Evolutionary conservation across 2,113 vertebrate species (phyloP).

Genomic region (Paraplagusia blochii): DNA sequence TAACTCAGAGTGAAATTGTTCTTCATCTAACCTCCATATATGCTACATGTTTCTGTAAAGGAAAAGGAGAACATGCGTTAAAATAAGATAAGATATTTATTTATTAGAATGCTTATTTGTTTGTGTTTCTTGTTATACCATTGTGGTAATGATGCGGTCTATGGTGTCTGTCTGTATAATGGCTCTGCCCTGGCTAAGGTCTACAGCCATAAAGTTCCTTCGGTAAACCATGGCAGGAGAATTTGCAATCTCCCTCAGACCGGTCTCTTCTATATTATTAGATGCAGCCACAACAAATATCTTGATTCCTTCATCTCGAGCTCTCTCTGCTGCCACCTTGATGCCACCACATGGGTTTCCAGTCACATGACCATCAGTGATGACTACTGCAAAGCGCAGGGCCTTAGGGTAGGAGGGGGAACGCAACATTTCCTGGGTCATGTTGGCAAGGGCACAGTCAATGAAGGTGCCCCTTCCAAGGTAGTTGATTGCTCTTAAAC

Average conservation of each 20-base stretch:
- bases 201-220: conserved; percentile 78
- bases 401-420: background rate
- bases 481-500: conserved; percentile 72
- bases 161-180: conserved; percentile 70
- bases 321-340: conserved; percentile 84
- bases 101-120: background rate
- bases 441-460: conserved; percentile 86
- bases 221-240: conserved; percentile 83
- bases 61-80: conserved; percentile 31
- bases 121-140: conserved; percentile 74
- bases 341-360: conserved; percentile 86
- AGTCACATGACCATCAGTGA: conserved; percentile 93
- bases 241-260: conserved; percentile 85
- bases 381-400: conserved; percentile 84
- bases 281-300: conserved; percentile 87
- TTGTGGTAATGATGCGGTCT: conserved; percentile 86
- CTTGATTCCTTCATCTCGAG: conserved; percentile 81
- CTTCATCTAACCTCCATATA: conserved; percentile 64
- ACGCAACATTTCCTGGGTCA: conserved; percentile 76
- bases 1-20: background rate
- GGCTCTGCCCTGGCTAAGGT: conserved; percentile 59
- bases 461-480: conserved; percentile 91
- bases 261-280: conserved; percentile 78
- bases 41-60: conserved; percentile 67
- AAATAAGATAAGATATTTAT: conserved; percentile 4